Evolutionary conservation across 2,888 invertebrate genomes (phyloP).

Genomic region (Stenchaetothrips biformis): DNA sequence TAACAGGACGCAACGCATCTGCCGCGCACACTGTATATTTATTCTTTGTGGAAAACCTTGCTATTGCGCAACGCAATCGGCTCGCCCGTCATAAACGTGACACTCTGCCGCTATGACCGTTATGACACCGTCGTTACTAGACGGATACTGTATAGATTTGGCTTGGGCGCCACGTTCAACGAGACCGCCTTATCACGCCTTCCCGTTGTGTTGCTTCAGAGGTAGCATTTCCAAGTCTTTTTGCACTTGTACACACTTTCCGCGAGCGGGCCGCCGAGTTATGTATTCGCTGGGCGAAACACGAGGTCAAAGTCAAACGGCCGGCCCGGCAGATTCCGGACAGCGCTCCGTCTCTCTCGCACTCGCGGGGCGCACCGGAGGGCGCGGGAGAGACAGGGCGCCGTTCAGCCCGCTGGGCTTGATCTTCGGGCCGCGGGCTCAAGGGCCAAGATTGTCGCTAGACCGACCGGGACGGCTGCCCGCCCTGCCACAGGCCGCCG

Average conservation of each 20-base stretch:
- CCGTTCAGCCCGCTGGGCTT: too few species aligned
- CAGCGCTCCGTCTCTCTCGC: too few species aligned
- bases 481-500: too few species aligned
- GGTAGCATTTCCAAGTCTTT: background rate
- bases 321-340: too few species aligned
- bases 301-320: background rate
- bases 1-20: too few species aligned
- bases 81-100: too few species aligned
- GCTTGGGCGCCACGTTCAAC: background rate
- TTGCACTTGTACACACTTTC: constrained; percentile 17
- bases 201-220: background rate
- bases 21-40: too few species aligned
- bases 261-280: constrained; percentile 4
- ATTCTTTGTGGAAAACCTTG: too few species aligned
- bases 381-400: background rate
- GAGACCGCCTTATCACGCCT: background rate
- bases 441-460: background rate
- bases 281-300: background rate
- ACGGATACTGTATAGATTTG: background rate
- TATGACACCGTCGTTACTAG: too few species aligned
- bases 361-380: background rate
- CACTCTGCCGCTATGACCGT: too few species aligned
- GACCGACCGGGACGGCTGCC: background rate
- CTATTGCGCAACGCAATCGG: too few species aligned
- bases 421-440: background rate